A percentile compares a stretch with the other conserved stretches of the same genome.
These are phyloP conservation scores for Stichopus horrens DNA, from an alignment of 53 echinoderm and acorn worm species.

Conservation along the genomic window DNA sequence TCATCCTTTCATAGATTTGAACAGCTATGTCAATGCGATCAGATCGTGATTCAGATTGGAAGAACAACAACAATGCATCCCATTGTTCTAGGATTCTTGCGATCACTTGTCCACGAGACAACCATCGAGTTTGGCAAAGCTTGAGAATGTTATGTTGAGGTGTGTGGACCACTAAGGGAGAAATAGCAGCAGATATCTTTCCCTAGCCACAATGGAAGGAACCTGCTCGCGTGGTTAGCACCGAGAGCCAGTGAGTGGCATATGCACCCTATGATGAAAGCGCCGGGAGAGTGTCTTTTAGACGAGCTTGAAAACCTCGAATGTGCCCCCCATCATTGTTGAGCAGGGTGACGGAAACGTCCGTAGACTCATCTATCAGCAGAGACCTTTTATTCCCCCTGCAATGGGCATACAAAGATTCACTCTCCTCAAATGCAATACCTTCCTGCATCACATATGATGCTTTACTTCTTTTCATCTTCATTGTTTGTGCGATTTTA, in stretches of 20 bases:
- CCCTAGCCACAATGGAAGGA: conserved; percentile 27
- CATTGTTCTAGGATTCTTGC: conserved; percentile 38
- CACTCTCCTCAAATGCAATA: conserved; percentile 28
- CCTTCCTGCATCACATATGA: conserved; percentile 49
- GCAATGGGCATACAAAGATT: conserved; percentile 28
- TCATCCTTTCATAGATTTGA: conserved; percentile 41
- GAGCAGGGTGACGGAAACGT: conserved; percentile 33
- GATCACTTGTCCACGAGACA: conserved; percentile 35
- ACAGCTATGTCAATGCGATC: conserved; percentile 28
- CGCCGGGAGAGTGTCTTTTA: conserved; percentile 20
- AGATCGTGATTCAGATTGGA: conserved; percentile 26
- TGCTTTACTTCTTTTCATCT: conserved; percentile 33
- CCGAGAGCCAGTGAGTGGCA: conserved; percentile 37
- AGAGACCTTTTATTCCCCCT: conserved; percentile 15
- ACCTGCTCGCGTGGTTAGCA: conserved; percentile 31
- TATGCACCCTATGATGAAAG: conserved; percentile 34
- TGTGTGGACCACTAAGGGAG: conserved; percentile 7
- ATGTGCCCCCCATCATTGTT: conserved; percentile 40
- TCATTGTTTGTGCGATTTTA: conserved; percentile 53
- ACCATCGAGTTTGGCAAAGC: conserved; percentile 40
- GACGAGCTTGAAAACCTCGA: conserved; percentile 41
- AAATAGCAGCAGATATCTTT: conserved; percentile 46
- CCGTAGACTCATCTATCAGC: conserved; percentile 46
- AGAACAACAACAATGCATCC: conserved; percentile 25
- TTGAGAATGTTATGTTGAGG: conserved; percentile 40